A percentile compares a stretch with the other conserved stretches of the same genome.
phyloP scores from a whole-genome alignment of 1,140 invertebrate species.

The Anastatus disparis region DNA sequence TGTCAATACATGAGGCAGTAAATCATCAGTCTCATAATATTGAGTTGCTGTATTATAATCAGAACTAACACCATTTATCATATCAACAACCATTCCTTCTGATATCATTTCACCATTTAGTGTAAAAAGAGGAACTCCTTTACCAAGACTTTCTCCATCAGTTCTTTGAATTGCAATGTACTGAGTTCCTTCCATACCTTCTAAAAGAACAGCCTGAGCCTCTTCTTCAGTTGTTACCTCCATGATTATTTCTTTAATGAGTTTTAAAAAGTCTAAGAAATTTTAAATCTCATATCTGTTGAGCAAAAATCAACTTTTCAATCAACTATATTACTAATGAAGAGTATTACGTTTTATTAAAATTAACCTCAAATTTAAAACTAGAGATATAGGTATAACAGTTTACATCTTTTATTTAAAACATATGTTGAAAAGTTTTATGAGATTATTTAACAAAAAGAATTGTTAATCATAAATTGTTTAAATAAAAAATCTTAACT shows the following conservation, averaged over 20 bases:
- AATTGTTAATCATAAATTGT: too few relatives aligned
- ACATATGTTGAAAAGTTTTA: too few relatives aligned
- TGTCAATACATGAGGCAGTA: conserved; percentile 61
- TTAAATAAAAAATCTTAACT: too few relatives aligned
- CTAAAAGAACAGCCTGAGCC: conserved; percentile 60
- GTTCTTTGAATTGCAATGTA: conserved; percentile 66
- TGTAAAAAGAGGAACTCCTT: conserved; percentile 61
- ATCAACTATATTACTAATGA: too few relatives aligned
- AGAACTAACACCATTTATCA: conserved; percentile 61
- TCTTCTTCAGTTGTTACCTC: conserved; percentile 60
- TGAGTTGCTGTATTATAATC: conserved; percentile 59
- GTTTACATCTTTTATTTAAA: too few relatives aligned
- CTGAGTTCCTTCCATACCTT: conserved; percentile 63
- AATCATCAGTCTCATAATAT: conserved; percentile 66
- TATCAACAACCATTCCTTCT: conserved; percentile 66
- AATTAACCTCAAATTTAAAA: too few relatives aligned
- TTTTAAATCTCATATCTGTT: too few relatives aligned
- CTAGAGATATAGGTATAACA: too few relatives aligned
- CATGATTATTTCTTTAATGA: conserved; percentile 47
- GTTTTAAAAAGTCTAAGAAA: too few relatives aligned
- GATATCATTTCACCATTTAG: conserved; percentile 60
- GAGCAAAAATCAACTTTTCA: too few relatives aligned
- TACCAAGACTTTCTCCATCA: conserved; percentile 60
- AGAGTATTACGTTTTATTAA: too few relatives aligned
- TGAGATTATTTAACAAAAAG: too few relatives aligned